Percentiles rank a stretch among this genome's conserved stretches.
Evolutionary conservation across 1,140 invertebrate species (phyloP).

Genomic region (Doryteuthis pealeii): DNA sequence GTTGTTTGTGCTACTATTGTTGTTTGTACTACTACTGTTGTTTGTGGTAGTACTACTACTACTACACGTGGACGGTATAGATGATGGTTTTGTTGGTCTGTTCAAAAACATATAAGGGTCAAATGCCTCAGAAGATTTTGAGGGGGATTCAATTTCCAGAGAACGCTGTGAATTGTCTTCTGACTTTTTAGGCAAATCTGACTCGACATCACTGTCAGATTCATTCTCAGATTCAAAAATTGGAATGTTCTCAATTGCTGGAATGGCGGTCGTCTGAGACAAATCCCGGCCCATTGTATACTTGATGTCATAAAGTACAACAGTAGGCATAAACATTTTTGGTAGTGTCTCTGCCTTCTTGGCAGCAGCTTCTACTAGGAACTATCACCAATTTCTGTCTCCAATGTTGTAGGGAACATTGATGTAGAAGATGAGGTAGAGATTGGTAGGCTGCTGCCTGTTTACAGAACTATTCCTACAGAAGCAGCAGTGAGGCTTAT

Average conservation of each 20-base stretch:
- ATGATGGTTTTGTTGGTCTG: slow-evolving; percentile 1
- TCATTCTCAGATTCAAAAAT: slow-evolving; percentile 9
- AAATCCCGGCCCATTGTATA: slow-evolving; percentile 1
- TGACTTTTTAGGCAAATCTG: not conserved
- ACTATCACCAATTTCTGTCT: not conserved
- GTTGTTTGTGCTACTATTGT: not conserved
- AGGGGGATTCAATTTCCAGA: not conserved
- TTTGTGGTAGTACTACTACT: not conserved
- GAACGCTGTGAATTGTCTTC: not conserved
- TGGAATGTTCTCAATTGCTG: slow-evolving; percentile 6
- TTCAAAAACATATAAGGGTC: slow-evolving; percentile 2
- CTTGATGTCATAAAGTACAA: slow-evolving; percentile 1
- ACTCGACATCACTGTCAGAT: not conserved
- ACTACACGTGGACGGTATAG: not conserved
- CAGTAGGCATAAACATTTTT: slow-evolving; percentile 3
- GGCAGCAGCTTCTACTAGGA: not conserved
- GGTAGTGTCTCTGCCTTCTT: not conserved
- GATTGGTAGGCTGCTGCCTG: not conserved
- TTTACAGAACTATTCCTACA: not conserved
- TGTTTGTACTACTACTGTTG: not conserved
- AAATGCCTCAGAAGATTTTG: not conserved
- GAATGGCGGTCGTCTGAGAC: not conserved
- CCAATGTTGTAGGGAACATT: not conserved
- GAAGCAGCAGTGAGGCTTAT: slow-evolving; percentile 3
- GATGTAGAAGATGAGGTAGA: not conserved